Base-by-base conservation (phyloP, 2,113 vertebrate genomes). In the Raphicerus campestris region DNA sequence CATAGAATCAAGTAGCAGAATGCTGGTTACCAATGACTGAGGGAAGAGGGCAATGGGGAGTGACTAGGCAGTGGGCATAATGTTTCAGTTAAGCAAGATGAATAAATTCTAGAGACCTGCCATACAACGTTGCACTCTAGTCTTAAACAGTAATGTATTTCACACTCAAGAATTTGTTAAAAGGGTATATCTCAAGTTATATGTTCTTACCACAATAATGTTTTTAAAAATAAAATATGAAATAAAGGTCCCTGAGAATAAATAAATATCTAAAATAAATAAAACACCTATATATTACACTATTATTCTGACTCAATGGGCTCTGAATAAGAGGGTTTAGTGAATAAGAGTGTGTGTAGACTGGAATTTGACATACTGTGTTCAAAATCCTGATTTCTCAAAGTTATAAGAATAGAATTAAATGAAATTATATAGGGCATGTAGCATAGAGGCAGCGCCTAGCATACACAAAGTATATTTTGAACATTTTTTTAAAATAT, bases 401-500 rank as follows among this genome's bases (percentile, higher is more conserved):
- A 83, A n/a, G 60, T 96, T 87, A n/a, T 61, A 35, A 88, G 86
- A 84, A 55, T 49, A 94, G 78, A 97, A 83, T 91, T 47, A 73
- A 92, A 39, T 55, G 82, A 39, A 87, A 91, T 94, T 66, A 15
- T 24, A 80, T 30, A 81, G 39, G 24, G 14, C 6, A 61, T 10
- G 32, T 16, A 55, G 8, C 45, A 80, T 42, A 6, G 15, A 82
- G 35, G 39, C 5, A 56, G 28, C 39, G 14, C 19, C 10, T 66
- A 24, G 15, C 26, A 70, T 22, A 84, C 1, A 78, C 30, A 42
- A 49, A 73, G 19, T 32, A 35, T 15, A 88, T 10, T 13, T 55
- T 77, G 15, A 92, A 82, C 7, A 63, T 61, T 56, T 49, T 13
- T 2, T 0, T 6, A 35, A 82, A 56, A 55, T 42, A 75, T 26